Conservation (phyloP, 2,113 vertebrate genomes). For the Petaurus breviceps region DNA sequence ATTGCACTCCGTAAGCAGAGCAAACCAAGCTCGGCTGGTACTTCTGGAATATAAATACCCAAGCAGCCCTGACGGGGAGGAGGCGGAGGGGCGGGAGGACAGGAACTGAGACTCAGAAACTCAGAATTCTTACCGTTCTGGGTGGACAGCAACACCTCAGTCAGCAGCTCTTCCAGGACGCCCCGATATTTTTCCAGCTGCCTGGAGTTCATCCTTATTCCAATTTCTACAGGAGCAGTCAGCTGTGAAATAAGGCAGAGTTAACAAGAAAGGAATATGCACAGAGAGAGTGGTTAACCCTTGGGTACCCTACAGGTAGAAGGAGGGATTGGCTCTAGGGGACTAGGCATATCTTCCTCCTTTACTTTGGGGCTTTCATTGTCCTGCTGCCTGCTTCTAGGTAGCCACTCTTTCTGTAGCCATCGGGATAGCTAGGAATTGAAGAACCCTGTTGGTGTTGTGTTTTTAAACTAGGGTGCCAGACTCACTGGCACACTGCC, state of each 20-base stretch:
- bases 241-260: conserved; percentile 76
- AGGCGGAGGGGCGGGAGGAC: conserved; percentile 62
- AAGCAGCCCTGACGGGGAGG: not conserved
- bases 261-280: conserved; percentile 60
- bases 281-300: conserved; percentile 28
- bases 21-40: conserved; percentile 56
- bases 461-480: not conserved
- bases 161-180: conserved; percentile 79
- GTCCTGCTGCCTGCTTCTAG: not conserved
- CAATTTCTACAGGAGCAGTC: conserved; percentile 76
- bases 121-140: conserved; percentile 61
- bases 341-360: not conserved
- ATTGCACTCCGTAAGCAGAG: conserved; percentile 41
- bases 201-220: conserved; percentile 77
- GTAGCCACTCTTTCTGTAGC: not conserved
- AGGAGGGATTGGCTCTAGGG: not conserved
- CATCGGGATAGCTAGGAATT: not conserved
- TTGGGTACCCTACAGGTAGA: conserved; percentile 39
- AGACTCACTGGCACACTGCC: not conserved
- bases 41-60: conserved; percentile 67
- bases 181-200: conserved; percentile 83
- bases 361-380: not conserved
- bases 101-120: conserved; percentile 26
- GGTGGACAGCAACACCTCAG: conserved; percentile 70
- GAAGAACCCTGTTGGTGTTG: not conserved